Percentiles rank a stretch among this genome's conserved stretches.
Evolutionary conservation across 2,113 vertebrate species (phyloP).

Genomic region (Halcyon senegalensis): DNA sequence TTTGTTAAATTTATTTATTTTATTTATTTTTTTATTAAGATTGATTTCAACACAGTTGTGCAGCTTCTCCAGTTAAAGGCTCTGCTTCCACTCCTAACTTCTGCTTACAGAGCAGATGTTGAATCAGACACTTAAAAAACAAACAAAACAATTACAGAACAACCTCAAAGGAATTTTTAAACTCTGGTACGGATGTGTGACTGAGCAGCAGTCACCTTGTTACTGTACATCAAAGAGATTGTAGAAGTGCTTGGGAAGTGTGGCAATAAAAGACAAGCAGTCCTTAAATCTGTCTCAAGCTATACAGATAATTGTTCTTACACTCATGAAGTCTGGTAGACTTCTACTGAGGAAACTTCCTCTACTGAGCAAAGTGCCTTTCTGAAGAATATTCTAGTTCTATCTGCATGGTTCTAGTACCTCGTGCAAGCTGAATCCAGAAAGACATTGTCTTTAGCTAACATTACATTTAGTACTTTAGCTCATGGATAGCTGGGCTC

Average conservation of each 20-base stretch:
- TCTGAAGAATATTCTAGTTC: background rate
- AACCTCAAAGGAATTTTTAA: background rate
- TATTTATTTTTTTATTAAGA: background rate
- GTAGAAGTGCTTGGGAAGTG: background rate
- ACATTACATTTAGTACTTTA: background rate
- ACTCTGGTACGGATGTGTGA: background rate
- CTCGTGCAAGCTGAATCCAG: background rate
- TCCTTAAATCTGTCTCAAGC: background rate
- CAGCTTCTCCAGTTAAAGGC: background rate
- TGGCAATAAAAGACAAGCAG: background rate
- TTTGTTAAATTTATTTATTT: too few species aligned
- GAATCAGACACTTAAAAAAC: background rate
- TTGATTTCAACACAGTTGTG: background rate
- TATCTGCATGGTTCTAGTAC: background rate
- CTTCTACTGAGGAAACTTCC: background rate
- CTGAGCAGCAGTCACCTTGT: background rate
- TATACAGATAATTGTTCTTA: background rate
- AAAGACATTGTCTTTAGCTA: background rate
- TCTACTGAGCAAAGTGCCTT: background rate
- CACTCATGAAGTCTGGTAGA: background rate
- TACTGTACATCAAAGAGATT: background rate
- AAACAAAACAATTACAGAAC: background rate
- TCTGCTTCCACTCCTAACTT: constrained; percentile 5
- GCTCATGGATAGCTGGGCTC: background rate
- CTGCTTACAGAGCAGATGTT: background rate